A percentile compares a stretch with the other conserved stretches of the same genome.
Evolutionary conservation across 1,140 invertebrate genomes (phyloP).

Genomic region (Bilobella aurantiaca): DNA sequence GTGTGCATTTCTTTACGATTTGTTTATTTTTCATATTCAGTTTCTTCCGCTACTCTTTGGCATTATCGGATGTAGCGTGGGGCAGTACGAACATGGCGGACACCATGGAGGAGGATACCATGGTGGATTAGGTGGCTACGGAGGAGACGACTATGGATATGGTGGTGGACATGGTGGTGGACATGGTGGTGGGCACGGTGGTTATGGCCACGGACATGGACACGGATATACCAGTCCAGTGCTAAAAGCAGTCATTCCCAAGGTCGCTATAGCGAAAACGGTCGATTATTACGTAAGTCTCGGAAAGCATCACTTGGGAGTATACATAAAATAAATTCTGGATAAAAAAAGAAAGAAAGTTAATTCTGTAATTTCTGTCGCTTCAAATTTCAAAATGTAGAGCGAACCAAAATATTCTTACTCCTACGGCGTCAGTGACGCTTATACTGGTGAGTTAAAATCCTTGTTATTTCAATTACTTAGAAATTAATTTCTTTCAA

Average conservation of each 20-base stretch:
- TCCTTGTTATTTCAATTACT: background rate
- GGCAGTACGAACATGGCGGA: background rate
- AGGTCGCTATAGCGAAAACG: background rate
- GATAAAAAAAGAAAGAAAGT: too few relatives aligned
- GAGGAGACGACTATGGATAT: background rate
- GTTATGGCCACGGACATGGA: background rate
- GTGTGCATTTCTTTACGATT: background rate
- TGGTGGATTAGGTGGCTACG: background rate
- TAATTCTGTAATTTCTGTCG: background rate
- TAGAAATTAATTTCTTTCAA: too few relatives aligned
- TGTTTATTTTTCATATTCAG: background rate
- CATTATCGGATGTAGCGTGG: background rate
- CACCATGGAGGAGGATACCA: background rate
- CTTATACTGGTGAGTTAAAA: background rate
- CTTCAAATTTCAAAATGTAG: background rate
- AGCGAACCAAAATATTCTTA: background rate
- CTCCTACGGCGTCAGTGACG: background rate
- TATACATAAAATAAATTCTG: too few relatives aligned
- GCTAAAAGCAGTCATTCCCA: background rate
- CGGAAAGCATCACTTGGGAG: too few relatives aligned
- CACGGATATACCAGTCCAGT: background rate
- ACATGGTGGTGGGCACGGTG: background rate
- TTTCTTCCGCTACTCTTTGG: background rate
- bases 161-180: background rate
- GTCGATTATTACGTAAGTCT: background rate